Evolutionary conservation across 1,140 invertebrate genomes (phyloP), one percentile per base, ranked within the genome.

Genomic region (Temnothorax curvispinosus): DNA sequence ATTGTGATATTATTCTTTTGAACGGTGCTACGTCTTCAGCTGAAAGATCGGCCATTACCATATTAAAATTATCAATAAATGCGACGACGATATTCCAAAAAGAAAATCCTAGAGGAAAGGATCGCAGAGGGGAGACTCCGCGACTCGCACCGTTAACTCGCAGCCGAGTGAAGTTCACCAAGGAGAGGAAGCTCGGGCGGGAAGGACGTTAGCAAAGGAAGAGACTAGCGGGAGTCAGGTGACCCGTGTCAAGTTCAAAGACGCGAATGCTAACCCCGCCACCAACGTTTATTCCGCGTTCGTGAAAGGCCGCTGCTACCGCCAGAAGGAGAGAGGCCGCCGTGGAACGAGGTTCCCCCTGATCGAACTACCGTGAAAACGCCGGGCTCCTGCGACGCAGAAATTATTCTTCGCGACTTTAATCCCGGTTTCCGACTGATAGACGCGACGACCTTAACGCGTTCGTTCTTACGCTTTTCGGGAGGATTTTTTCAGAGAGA

Each of bases 161-260:
- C 41, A 62, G 18, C 21, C 47, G 6, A 35, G 58, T 35, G 44
- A 62, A 74, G 76, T 71, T 87, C 60, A 72, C 13, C 11, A 54
- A 69, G 69, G 15, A 27, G 50, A 75, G 76, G 32, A 74, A 67
- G 65, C 35, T 78, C 52, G 11, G 77, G 21, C 38, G 56, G 44
- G 11, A 11, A 27, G 58, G 35, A 72, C 27, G 75, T 7, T 18
- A 44, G n/a, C 18, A 47, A 56, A 15, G 67, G 32, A 90, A 87
- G 81, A 27, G 89, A 65, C 64, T 87, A 91, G 88, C 91, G 87
- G 32, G 90, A 91, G 92, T 91, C 91, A 94, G 92, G 90, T 94
- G 94, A 94, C 93, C 94, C 93, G 93, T 94, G 93, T 94, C 93
- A 94, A 95, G 94, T 95, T 95, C 94, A 95, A 95, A 94, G 94